phyloP scores from a whole-genome alignment of 2,113 vertebrate genomes.

The Colinus virginianus region DNA sequence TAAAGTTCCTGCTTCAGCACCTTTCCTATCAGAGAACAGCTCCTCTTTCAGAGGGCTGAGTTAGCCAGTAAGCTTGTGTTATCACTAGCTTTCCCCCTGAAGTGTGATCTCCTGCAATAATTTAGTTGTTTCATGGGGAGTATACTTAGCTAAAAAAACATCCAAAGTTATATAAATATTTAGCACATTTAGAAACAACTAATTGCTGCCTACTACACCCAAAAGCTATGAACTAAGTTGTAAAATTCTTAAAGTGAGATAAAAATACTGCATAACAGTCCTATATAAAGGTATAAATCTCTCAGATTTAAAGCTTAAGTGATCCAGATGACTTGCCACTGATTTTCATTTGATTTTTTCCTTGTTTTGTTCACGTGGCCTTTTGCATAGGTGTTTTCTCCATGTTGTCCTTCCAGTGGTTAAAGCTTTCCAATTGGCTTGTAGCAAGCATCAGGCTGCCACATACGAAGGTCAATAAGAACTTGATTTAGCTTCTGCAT shows the following conservation, averaged over 20 bases:
- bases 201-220: slow-evolving; percentile 15
- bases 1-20: not conserved
- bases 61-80: not conserved
- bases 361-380: not conserved
- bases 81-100: not conserved
- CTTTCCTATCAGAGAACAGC: not conserved
- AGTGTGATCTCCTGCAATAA: slow-evolving; percentile 42
- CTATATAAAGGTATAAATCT: slow-evolving; percentile 70
- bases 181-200: slow-evolving; percentile 36
- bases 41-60: not conserved
- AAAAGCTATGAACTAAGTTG: slow-evolving; percentile 44
- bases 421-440: slow-evolving; percentile 83
- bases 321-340: slow-evolving; percentile 8
- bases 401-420: not conserved
- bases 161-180: slow-evolving; percentile 69
- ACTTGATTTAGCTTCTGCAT: slow-evolving; percentile 97
- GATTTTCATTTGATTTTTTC: not conserved
- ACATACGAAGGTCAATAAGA: slow-evolving; percentile 92
- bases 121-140: slow-evolving; percentile 19
- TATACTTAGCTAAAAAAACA: not conserved
- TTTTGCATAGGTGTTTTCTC: not conserved
- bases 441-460: slow-evolving; percentile 94
- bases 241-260: slow-evolving; percentile 48
- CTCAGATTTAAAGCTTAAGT: slow-evolving; percentile 74
- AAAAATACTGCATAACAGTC: slow-evolving; percentile 76